Percentiles rank a stretch among this genome's conserved stretches.
These are phyloP conservation scores for Hyposoter didymator DNA, from an alignment of 2,888 invertebrate species.

Conservation along the genomic window DNA sequence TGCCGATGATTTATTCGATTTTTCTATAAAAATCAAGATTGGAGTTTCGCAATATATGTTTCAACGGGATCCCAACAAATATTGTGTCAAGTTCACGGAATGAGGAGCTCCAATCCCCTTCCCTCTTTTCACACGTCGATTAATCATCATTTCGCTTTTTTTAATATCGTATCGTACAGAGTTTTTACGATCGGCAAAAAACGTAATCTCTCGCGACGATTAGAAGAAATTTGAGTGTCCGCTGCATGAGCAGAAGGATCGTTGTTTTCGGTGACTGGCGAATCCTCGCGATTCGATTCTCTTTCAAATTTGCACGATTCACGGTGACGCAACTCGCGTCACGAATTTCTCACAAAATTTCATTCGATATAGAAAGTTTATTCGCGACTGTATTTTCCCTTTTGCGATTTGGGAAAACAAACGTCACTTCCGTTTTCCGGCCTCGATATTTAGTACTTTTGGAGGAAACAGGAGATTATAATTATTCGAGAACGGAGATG, in stretches of 20 bases:
- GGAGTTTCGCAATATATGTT: not conserved
- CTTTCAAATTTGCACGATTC: not conserved
- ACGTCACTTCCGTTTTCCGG: slow-evolving; percentile 26
- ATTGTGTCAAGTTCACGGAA: not conserved
- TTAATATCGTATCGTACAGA: not conserved
- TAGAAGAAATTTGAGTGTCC: not conserved
- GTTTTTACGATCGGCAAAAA: not conserved
- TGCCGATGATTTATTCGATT: not conserved
- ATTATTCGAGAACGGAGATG: slow-evolving; percentile 10
- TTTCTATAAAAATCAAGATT: not conserved
- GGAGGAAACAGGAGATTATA: slow-evolving; percentile 8
- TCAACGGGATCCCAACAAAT: not conserved
- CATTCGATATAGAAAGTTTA: not conserved
- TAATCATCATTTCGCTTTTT: not conserved
- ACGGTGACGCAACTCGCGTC: not conserved
- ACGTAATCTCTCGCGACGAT: not conserved
- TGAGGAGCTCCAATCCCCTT: not conserved
- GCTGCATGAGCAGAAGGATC: too few relatives aligned
- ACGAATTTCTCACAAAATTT: not conserved
- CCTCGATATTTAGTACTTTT: slow-evolving; percentile 10
- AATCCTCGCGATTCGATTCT: not conserved
- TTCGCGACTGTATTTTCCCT: not conserved
- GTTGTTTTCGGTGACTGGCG: not conserved
- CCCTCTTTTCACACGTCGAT: not conserved
- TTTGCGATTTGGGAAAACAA: not conserved